Evolutionary conservation across 2,113 vertebrate genomes (phyloP), one percentile per base, ranked within the genome.

Genomic region (Leptobrachium ailaonicum): DNA sequence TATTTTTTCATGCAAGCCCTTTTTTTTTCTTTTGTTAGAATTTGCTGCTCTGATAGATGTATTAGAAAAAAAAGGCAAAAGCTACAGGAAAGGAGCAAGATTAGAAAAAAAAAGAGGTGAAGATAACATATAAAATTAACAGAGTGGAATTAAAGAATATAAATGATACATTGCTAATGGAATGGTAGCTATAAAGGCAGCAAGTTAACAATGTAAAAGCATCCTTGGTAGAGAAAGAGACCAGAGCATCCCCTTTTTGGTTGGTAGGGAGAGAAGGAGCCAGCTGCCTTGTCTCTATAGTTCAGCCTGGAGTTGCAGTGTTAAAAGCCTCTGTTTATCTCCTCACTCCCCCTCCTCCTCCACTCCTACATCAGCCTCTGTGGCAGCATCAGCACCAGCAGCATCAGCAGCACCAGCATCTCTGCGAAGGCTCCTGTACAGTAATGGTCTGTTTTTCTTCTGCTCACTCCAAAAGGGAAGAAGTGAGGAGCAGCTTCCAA

Each of bases 251-350:
- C 43, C 63, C 56, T 60, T 3, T 12, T 50, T 50, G 47, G 56
- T 60, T 41, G 44, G 60, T 43, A 42, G 10, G 45, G 58, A 79
- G 77, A 68, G 54, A 32, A 7, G 32, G 11, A 64, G 53, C 45
- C 69, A 79, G 77, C 77, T 79, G 77, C 77, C 60, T 73, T 42
- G 3, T 50, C 68, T 71, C n/a, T 45, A 50, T 45, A 50, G 68
- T 43, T 71, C 60, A 66, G 62, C 71, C 60, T 67, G 42, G 53
- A 73, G 70, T 80, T 66, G 58, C 71, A 74, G 78, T 80, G 78
- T 73, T 73, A 80, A 66, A 67, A 80, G 77, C 77, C 72, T 79
- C 12, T 79, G 69, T 79, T 79, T 63, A 47, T 44, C 2, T 45
- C 41, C 64, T 41, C 70, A 43, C 32, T 54, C 62, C 67, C 71